Evolutionary conservation across 2,888 invertebrate genomes (phyloP).

Genomic region (Mythimna vitellina): DNA sequence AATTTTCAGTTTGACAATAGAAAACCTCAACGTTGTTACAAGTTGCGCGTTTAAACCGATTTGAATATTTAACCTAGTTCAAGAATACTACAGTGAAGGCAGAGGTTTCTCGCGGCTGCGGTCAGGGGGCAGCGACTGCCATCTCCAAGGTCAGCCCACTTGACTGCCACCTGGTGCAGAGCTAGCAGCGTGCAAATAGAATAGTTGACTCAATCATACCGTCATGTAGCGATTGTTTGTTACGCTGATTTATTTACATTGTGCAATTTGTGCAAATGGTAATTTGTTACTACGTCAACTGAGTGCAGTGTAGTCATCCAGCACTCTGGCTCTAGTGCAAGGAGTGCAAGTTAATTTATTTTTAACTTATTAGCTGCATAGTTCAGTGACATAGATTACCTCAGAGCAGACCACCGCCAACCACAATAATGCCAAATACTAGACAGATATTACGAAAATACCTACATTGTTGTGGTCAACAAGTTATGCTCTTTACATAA

Average conservation of each 20-base stretch:
- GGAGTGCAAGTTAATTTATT: not conserved
- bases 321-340: not conserved
- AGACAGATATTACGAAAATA: not conserved
- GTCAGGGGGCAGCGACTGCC: slow-evolving; percentile 45
- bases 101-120: not conserved
- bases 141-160: slow-evolving; percentile 42
- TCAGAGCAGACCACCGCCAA: not conserved
- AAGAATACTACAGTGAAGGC: not conserved
- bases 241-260: not conserved
- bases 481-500: slow-evolving; percentile 9
- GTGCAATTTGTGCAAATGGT: not conserved
- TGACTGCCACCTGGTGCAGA: slow-evolving; percentile 28
- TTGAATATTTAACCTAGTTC: slow-evolving; percentile 10
- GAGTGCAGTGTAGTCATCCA: not conserved
- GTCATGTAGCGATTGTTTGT: slow-evolving; percentile 3
- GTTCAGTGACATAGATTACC: not conserved
- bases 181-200: slow-evolving; percentile 21
- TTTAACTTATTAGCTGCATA: not conserved
- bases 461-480: not conserved
- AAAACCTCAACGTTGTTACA: not conserved
- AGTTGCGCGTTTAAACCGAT: not conserved
- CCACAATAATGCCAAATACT: slow-evolving; percentile 14
- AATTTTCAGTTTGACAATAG: not conserved
- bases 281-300: not conserved
- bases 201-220: slow-evolving; percentile 17